These are phyloP conservation scores for Anagrus nilaparvatae DNA, from an alignment of 1,140 invertebrate species.

Conservation along the genomic window DNA sequence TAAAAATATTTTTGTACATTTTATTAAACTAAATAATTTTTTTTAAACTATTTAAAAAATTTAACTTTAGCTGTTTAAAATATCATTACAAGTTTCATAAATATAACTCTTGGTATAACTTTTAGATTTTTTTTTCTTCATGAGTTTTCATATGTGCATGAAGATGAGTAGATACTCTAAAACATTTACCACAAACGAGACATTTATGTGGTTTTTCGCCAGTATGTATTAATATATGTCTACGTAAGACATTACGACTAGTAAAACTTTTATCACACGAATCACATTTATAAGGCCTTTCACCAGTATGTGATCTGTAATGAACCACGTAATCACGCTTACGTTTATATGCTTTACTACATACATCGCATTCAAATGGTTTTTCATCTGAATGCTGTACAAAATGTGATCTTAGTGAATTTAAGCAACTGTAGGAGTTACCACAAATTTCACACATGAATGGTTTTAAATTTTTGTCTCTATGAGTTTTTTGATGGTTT, in stretches of 20 bases:
- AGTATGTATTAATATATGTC: conserved; percentile 60
- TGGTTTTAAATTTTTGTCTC: too few relatives aligned
- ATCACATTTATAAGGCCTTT: conserved; percentile 56
- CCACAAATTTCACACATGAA: conserved; percentile 50
- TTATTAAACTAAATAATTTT: too few relatives aligned
- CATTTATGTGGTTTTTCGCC: conserved; percentile 63
- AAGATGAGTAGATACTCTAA: conserved; percentile 37
- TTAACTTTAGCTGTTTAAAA: too few relatives aligned
- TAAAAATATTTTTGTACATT: too few relatives aligned
- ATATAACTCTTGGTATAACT: too few relatives aligned
- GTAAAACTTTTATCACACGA: conserved; percentile 64
- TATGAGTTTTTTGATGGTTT: too few relatives aligned
- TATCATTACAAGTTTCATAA: too few relatives aligned
- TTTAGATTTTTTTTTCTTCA: conserved; percentile 43
- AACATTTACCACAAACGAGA: conserved; percentile 53
- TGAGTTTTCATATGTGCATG: conserved; percentile 39
- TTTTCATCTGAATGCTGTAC: conserved; percentile 38
- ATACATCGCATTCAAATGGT: conserved; percentile 50
- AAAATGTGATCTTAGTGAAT: conserved; percentile 37
- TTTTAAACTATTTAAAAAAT: too few relatives aligned
- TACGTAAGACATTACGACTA: conserved; percentile 54
- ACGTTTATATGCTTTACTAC: conserved; percentile 33
- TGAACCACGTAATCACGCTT: conserved; percentile 38
- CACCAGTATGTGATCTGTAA: conserved; percentile 39
- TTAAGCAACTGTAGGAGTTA: conserved; percentile 36